Base-by-base conservation (phyloP, 2,797 vertebrate species). In the Enteromius anoplus region DNA sequence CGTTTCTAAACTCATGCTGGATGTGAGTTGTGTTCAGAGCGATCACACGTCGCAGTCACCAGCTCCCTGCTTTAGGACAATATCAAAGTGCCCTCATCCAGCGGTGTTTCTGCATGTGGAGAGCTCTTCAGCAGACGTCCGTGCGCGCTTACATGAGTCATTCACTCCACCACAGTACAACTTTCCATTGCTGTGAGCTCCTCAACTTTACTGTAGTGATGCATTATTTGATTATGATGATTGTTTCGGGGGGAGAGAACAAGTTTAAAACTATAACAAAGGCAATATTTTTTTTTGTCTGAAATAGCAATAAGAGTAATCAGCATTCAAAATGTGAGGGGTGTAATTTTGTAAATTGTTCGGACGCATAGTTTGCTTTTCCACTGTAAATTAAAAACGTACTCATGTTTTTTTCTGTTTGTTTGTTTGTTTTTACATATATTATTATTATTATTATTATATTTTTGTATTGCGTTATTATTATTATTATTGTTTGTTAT, bases 111-210 rank as follows among this genome's bases (percentile, higher is more conserved):
- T 26, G 49, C 26, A 34, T 62, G 40, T 62, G 53, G 14, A 71
- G 78, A 47, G 40, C 78, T 60, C 78, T 80, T 80, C 40, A 72
- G 3, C 49, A 55, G 65, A 34, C 47, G 40, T 45, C 37, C 55
- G 19, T 62, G 53, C 29, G 14, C 5, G 15, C 21, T 68, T 55
- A 69, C 55, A 70, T 72, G 32, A 62, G 53, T 62, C 79, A 60
- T 80, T 60, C 37, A 47, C 68, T 55, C 66, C 23, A 26, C 45
- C 66, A n/a, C 49, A 45, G 7, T 53, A 21, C 17, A 42, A n/a
- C 53, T 47, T 80, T 71, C 53, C 37, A 80, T 62, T 9, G n/a
- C 53, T 58, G 65, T 70, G 65, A 10, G 65, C 51, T 80, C 51
- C 69, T 58, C 37, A 15, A 23, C 32, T 75, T 69, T 2, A 37